Evolutionary conservation across 1,140 invertebrate species (phyloP), one percentile per base, ranked within the genome.

Genomic region (Drosophila bipectinata): DNA sequence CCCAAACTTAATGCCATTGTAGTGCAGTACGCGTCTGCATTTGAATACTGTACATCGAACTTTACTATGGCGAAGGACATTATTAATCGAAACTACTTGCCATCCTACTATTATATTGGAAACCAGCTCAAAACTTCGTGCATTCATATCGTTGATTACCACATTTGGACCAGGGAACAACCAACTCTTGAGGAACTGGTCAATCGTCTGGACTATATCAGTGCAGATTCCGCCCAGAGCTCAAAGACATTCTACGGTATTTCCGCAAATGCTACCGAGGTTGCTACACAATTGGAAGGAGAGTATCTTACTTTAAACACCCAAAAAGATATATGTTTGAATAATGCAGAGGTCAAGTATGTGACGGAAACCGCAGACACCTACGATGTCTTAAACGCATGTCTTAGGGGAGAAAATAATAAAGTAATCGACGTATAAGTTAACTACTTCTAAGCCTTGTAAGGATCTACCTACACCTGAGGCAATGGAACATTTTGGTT

Each of bases 251-350:
- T 47, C 44, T 47, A 47, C 9, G 18, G 15, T 9, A 21, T 47
- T 47, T 47, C 44, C 18, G 44, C 44, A 4, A 47, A 47, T 24
- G 44, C 44, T 18, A 24, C 44, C 44, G 44, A 47, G 44, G 8
- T 21, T 0, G 15, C 18, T 2, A 21, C 18, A 18, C 2, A 47
- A 10, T 21, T 47, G 9, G 15, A 21, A 18, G 9, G 10, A 8
- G 44, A 4, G 6, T 44, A 47, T 9, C 18, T 47, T 6, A 47
- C 44, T 3, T 9, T 47, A 7, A 4, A 10, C 3, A 21, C 15
- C 3, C 15, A 47, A 18, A 9, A 47, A 4, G 18, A 47, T 4
- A 6, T 47, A 0, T 47, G 44, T 10, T 10, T 21, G 3, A 21
- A 47, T 4, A 24, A 9, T 12, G 44, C 44, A 6, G 18, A 47